Base-by-base conservation (phyloP, 2,888 invertebrate species). In the Mythimna vitellina region DNA sequence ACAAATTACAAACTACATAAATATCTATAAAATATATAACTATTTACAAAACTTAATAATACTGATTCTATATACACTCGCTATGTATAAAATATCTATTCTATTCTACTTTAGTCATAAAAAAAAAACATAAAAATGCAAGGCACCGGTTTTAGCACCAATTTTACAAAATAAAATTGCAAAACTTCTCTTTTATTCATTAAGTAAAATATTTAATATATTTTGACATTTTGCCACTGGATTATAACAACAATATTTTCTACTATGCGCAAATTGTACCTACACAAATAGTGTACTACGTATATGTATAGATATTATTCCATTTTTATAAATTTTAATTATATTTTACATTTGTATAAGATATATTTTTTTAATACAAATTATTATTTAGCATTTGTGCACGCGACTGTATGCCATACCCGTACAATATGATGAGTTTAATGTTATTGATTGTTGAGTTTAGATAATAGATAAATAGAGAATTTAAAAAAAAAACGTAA, bases 11-110 rank as follows among this genome's bases (percentile, higher is more conserved):
- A 63, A 84, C 75, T 87, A 89, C 81, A 91, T 89, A 90, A 90
- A 89, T 89, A 90, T 86, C 79, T 87, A 84, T 82, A 80, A 87
- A 87, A 85, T 89, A 90, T 91, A 84, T 91, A 91, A n/a, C 67
- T 90, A 92, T 90, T 86, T 89, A 91, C 90, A 92, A 89, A 84
- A 84, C 88, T 88, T 90, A 90, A 89, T 91, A 92, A 93, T 92
- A 92, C 92, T 90, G 89, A 85, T 88, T 89, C 84, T 90, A 90
- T 90, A 87, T 89, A 90, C 86, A 86, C 75, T 83, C 69, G n/a
- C 42, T 83, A 70, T 53, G 35, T 65, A 70, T 76, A 76, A 78
- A 78, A 82, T 79, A 81, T 83, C 51, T 82, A 80, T 17, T 46
- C 51, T 82, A 80, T 17, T 46, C 51, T 82, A 80, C 71, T 70